These are phyloP conservation scores for Papilio helenus DNA, from an alignment of 1,140 invertebrate genomes.

Conservation along the genomic window DNA sequence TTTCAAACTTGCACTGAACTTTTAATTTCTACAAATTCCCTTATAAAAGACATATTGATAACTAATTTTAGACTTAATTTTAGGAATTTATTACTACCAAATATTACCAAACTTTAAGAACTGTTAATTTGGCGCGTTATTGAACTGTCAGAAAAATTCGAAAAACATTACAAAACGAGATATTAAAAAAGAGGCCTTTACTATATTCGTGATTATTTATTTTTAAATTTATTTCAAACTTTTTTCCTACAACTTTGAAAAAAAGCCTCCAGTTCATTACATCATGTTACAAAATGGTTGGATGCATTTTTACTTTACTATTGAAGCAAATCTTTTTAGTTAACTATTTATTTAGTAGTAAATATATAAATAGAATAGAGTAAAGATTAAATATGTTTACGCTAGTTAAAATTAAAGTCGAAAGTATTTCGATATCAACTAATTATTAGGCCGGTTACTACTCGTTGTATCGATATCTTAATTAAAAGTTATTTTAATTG, in stretches of 20 bases:
- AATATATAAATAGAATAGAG: constrained; percentile 21
- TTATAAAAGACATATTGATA: background rate
- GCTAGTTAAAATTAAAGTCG: constrained; percentile 31
- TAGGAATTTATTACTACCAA: background rate
- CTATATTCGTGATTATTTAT: background rate
- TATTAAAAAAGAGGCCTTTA: background rate
- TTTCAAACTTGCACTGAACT: background rate
- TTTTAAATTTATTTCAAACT: background rate
- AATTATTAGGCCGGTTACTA: constrained; percentile 76
- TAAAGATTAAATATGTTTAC: constrained; percentile 28
- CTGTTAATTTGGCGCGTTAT: background rate
- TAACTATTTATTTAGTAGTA: background rate
- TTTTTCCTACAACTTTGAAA: background rate
- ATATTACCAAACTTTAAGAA: background rate
- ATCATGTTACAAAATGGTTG: background rate
- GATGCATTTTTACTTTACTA: too few relatives aligned
- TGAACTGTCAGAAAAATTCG: background rate
- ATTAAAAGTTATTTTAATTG: constrained; percentile 45
- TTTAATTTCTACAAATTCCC: background rate
- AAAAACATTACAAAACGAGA: background rate
- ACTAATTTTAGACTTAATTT: constrained; percentile 8
- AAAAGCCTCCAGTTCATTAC: background rate
- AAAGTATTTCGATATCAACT: constrained; percentile 39
- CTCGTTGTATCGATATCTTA: constrained; percentile 60
- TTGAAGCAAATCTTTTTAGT: background rate